Conservation (phyloP, 2,888 invertebrate genomes). For the Monoplex corrugatus region DNA sequence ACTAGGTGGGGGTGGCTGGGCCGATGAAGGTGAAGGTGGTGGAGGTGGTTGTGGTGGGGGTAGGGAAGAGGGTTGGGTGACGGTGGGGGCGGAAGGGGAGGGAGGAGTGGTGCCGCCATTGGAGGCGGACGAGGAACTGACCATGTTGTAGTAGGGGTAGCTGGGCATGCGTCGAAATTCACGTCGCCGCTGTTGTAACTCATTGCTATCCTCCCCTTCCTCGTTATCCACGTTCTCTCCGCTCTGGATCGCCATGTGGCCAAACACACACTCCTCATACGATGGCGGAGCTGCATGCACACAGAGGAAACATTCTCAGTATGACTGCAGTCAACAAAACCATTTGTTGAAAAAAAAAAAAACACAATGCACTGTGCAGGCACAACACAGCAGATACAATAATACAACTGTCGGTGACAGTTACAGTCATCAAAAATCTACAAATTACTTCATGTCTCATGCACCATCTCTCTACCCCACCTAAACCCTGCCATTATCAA, state of each 20-base stretch:
- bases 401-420: too few species aligned
- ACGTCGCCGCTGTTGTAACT: conserved; percentile 40
- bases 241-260: conserved; percentile 54
- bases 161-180: conserved; percentile 56
- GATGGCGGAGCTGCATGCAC: conserved; percentile 57
- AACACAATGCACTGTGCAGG: too few species aligned
- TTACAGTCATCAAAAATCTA: too few species aligned
- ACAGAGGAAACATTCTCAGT: conserved; percentile 21
- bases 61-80: conserved; percentile 25
- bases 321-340: too few species aligned
- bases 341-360: too few species aligned
- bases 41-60: not conserved
- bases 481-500: too few species aligned
- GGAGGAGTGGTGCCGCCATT: conserved; percentile 13
- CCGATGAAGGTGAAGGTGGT: not conserved
- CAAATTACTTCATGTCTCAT: too few species aligned
- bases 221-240: conserved; percentile 49
- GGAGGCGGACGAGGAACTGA: conserved; percentile 30
- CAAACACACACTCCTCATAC: conserved; percentile 62
- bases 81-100: conserved; percentile 6
- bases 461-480: too few species aligned
- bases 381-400: too few species aligned
- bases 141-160: conserved; percentile 58
- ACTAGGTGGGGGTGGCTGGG: conserved; percentile 55
- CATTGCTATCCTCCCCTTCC: conserved; percentile 43